These are phyloP conservation scores for Brachionichthys hirsutus DNA, from an alignment of 2,113 vertebrate genomes.

Conservation along the genomic window DNA sequence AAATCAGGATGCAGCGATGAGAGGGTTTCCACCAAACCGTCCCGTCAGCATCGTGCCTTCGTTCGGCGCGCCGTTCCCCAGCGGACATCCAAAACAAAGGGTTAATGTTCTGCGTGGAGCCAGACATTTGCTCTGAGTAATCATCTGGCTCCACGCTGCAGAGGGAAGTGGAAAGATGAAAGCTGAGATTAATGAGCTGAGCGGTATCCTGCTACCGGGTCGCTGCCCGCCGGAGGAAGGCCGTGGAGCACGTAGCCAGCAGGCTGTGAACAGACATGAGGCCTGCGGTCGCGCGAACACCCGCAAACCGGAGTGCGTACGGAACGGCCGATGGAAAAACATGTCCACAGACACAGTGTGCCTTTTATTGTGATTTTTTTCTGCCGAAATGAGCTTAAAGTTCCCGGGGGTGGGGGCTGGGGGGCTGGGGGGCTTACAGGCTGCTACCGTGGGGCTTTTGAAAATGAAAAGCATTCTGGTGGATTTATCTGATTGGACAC, in stretches of 20 bases:
- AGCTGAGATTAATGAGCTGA: conserved; percentile 46
- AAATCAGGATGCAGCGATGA: too few species aligned
- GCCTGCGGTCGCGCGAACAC: conserved; percentile 20
- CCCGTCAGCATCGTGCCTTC: conserved; percentile 14
- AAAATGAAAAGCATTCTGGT: conserved; percentile 59
- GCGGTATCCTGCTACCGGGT: conserved; percentile 21
- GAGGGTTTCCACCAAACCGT: conserved; percentile 44
- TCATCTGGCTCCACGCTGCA: conserved; percentile 38
- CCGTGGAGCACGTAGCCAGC: conserved; percentile 20
- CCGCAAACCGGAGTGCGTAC: conserved; percentile 21
- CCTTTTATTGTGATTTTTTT: conserved; percentile 38
- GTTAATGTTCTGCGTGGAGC: conserved; percentile 33
- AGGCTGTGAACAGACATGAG: conserved; percentile 26
- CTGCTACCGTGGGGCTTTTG: conserved; percentile 43
- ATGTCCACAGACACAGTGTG: conserved; percentile 33
- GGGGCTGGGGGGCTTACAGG: conserved; percentile 20
- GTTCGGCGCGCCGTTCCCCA: conserved; percentile 51
- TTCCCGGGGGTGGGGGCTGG: conserved; percentile 19
- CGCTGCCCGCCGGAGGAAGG: conserved; percentile 33
- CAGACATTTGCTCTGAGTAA: conserved; percentile 21
- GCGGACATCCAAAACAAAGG: too few species aligned
- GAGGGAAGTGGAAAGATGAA: conserved; percentile 38
- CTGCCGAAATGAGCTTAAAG: conserved; percentile 30
- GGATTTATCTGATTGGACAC: conserved; percentile 68
- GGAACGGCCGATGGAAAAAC: conserved; percentile 1